phyloP scores from a whole-genome alignment of 2,888 invertebrate genomes.

The Antheraea yamamai region DNA sequence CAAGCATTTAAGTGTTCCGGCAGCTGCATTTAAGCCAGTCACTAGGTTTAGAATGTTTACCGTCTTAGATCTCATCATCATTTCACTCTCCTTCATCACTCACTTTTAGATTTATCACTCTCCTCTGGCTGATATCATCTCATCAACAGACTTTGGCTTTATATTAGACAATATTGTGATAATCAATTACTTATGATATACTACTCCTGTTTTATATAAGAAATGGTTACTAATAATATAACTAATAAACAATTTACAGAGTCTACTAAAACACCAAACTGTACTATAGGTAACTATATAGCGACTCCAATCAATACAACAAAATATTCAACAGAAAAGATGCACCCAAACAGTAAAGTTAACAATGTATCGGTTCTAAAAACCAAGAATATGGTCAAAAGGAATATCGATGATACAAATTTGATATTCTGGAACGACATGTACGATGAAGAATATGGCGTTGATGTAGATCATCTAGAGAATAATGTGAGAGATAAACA shows the following conservation, averaged over 20 bases:
- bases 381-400: constrained; percentile 53
- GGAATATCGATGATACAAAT: constrained; percentile 51
- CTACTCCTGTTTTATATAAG: not conserved
- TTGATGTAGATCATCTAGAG: constrained; percentile 49
- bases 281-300: not conserved
- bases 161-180: too few relatives aligned
- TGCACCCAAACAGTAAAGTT: constrained; percentile 8
- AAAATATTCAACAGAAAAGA: constrained; percentile 16
- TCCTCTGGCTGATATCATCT: too few relatives aligned
- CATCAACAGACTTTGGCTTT: too few relatives aligned
- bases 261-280: constrained; percentile 3
- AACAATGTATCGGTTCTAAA: constrained; percentile 14
- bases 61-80: too few relatives aligned
- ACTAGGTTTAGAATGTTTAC: too few relatives aligned
- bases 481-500: constrained; percentile 44
- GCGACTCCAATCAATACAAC: constrained; percentile 17
- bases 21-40: too few relatives aligned
- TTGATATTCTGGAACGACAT: constrained; percentile 68
- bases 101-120: too few relatives aligned
- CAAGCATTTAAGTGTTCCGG: too few relatives aligned
- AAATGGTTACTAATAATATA: not conserved
- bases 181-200: too few relatives aligned
- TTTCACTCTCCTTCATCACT: too few relatives aligned
- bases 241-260: constrained; percentile 24
- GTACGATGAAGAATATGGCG: constrained; percentile 70